Conservation (phyloP, 2,888 invertebrate genomes). For the Fragum sueziense region DNA sequence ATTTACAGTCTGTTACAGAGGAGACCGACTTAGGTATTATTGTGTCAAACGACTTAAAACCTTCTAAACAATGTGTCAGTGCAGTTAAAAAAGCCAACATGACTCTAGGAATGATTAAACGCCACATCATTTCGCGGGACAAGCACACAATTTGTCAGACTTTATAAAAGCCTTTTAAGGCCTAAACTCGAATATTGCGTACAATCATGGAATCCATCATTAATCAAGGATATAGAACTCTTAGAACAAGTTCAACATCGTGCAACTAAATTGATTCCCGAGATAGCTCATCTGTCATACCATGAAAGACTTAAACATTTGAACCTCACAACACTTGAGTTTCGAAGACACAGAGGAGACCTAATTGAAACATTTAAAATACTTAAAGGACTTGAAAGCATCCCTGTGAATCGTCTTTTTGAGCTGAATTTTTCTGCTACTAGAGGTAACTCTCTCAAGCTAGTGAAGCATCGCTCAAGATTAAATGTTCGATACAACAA, state of each 20-base stretch:
- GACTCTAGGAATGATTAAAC: too few species aligned
- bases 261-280: slow-evolving; percentile 26
- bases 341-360: slow-evolving; percentile 12
- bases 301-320: slow-evolving; percentile 19
- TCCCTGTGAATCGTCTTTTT: slow-evolving; percentile 1
- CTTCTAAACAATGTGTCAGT: too few species aligned
- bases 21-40: too few species aligned
- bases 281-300: slow-evolving; percentile 7
- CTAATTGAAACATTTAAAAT: slow-evolving; percentile 27
- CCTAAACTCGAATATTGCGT: slow-evolving; percentile 2
- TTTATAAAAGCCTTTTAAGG: slow-evolving; percentile 8
- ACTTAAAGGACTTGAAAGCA: slow-evolving; percentile 13
- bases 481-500: background rate
- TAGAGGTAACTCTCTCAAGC: slow-evolving; percentile 22
- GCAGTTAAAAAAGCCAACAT: too few species aligned
- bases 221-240: slow-evolving; percentile 15
- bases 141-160: too few species aligned
- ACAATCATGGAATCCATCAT: slow-evolving; percentile 18
- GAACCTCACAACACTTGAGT: slow-evolving; percentile 9
- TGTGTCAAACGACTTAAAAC: too few species aligned
- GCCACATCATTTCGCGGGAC: too few species aligned
- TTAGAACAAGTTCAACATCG: slow-evolving; percentile 19
- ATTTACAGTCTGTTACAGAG: too few species aligned
- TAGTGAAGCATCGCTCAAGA: slow-evolving; percentile 4
- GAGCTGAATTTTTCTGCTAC: background rate